Evolutionary conservation across 1,140 invertebrate species (phyloP), one percentile per base, ranked within the genome.

Genomic region (Batillaria attramentaria): DNA sequence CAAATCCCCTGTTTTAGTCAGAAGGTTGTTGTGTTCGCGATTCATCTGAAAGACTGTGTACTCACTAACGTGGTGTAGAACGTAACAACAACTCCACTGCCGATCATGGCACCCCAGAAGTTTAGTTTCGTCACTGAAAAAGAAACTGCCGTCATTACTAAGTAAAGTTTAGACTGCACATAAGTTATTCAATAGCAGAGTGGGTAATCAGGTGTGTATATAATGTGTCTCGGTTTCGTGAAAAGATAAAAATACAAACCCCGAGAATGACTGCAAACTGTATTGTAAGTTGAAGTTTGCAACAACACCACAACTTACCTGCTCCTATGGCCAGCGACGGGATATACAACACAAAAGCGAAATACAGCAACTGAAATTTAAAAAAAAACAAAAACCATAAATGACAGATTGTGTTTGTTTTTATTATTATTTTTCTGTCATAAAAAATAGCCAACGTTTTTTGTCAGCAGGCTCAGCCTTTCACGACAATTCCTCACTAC

Each of bases 331-430:
- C 97, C 78, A 98, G 92, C 18, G 97, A 96, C n/a, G 97, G 97
- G 2, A 96, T 97, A 87, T 97, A 96, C 3, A 98, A 95, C 6
- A 97, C 96, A 5, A 99, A 96, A 2, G 96, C 95, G 46, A 97
- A 97, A 88, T 98, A 98, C 35, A 98, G 91, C 83, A 96, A 92
- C 95, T 97, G 90, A 72, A 88, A 85, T 35, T 77, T 50, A 78
- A 42, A 78, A n/a, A 3, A 62, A 42, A 2, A 57, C 28, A 57
- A 74, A 57, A 60, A 39, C 54, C 57, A 73, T 33, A 79, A 77
- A 3, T 33, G 0, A 70, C n/a, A n/a, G n/a, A n/a, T n/a, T n/a
- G n/a, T n/a, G n/a, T n/a, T n/a, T n/a, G n/a, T n/a, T n/a, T n/a
- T n/a, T n/a, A n/a, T n/a, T n/a, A n/a, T n/a, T n/a, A n/a, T n/a